Evolutionary conservation across 2,797 vertebrate genomes (phyloP), one percentile per base, ranked within the genome.

Genomic region (Catostomus latipinnis): DNA sequence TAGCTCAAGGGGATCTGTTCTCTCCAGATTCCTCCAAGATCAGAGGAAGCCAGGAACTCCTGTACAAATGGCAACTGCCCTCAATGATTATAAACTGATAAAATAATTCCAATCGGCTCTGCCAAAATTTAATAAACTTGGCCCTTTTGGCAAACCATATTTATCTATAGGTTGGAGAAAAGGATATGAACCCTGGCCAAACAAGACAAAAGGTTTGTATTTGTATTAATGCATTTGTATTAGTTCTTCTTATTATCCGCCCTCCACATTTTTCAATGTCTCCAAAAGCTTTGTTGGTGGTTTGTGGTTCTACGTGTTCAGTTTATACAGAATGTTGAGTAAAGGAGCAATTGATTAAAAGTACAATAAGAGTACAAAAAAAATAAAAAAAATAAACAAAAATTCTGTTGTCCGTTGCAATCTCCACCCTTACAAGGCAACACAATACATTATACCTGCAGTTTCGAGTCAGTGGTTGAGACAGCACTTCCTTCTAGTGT

Each of bases 71-170:
- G 77, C 88, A 85, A 88, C 79, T 82, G 78, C 80, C 87, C 83
- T 76, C 78, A 76, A 86, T 80, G 65, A 83, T 88, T 69, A 71
- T 72, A 68, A 68, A 74, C 83, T 87, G 85, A 91, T 90, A 87
- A 88, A 88, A 75, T 6, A 81, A 86, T 83, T 80, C 76, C 88
- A 83, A 91, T 92, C 84, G 86, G 87, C 88, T 80, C 79, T 84
- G 80, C 86, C 78, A 88, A 71, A 89, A 88, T 90, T 67, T 83
- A 90, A 91, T 90, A 88, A 89, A 77, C 84, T 63, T 88, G 86
- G 89, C 85, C 85, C 88, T 86, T 65, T 75, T 82, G 79, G 89
- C 78, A 85, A 88, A 89, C 83, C 79, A 61, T 72, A 91, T 89
- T 83, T 88, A 92, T 91, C 70, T 81, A 76, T 18, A 13, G 53